Conservation (phyloP, 2,888 invertebrate species). For the Thymelicus lineola region DNA sequence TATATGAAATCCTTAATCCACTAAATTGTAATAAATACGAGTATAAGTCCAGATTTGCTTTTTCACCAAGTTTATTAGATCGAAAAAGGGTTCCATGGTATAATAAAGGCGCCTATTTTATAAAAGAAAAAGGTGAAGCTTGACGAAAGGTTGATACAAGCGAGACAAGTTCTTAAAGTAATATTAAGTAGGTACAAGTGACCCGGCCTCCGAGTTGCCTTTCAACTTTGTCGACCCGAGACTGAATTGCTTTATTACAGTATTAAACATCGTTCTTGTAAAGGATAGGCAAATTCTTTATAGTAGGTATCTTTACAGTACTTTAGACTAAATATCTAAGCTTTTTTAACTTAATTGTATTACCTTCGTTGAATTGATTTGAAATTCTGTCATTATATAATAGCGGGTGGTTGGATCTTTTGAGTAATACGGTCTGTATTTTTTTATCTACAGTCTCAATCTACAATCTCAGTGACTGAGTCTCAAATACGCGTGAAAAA, state of each 20-base stretch:
- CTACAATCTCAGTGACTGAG: too few species aligned
- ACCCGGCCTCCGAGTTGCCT: slow-evolving; percentile 6
- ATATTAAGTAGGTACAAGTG: slow-evolving; percentile 11
- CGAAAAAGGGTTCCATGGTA: slow-evolving; percentile 4
- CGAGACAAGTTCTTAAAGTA: slow-evolving; percentile 24
- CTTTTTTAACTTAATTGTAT: too few species aligned
- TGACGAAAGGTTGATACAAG: slow-evolving; percentile 24
- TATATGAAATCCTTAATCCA: background rate
- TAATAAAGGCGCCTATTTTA: slow-evolving; percentile 6
- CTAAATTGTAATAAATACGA: background rate
- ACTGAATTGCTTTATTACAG: slow-evolving; percentile 4
- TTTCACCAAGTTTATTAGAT: slow-evolving; percentile 1
- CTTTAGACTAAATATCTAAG: too few species aligned
- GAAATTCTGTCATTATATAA: too few species aligned
- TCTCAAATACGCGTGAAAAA: too few species aligned
- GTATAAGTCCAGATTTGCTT: background rate
- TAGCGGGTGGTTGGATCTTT: too few species aligned
- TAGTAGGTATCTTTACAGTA: background rate
- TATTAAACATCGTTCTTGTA: slow-evolving; percentile 4
- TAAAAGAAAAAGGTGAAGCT: slow-evolving; percentile 25
- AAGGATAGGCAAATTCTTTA: background rate
- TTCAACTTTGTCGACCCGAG: slow-evolving; percentile 16
- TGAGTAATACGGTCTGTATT: too few species aligned
- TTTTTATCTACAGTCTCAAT: too few species aligned
- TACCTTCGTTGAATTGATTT: too few species aligned